Conservation (phyloP, 2,113 vertebrate species). For the Girardinichthys multiradiatus region DNA sequence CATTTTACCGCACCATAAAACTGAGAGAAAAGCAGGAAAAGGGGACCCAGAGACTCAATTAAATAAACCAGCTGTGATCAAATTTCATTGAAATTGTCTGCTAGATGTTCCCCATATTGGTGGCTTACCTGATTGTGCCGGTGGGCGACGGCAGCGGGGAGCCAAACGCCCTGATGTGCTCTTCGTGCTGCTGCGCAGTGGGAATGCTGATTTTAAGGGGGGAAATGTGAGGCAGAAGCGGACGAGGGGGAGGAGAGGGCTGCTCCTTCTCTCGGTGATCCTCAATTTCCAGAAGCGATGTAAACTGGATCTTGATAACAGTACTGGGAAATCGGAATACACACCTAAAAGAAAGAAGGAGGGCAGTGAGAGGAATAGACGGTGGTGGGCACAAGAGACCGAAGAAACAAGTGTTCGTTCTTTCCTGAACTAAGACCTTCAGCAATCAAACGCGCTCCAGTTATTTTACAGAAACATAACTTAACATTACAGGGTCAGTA, state of each 20-base stretch:
- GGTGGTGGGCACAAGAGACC: background rate
- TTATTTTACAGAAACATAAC: background rate
- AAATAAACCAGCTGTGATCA: background rate
- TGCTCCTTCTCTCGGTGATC: slow-evolving; percentile 85
- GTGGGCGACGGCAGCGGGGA: slow-evolving; percentile 95
- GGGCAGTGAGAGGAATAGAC: background rate
- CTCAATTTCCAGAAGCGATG: slow-evolving; percentile 86
- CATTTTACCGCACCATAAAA: too few relatives aligned
- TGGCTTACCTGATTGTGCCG: slow-evolving; percentile 92
- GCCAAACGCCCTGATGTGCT: slow-evolving; percentile 88
- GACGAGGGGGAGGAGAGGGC: slow-evolving; percentile 84
- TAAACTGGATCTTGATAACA: slow-evolving; percentile 96
- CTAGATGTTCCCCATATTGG: too few relatives aligned
- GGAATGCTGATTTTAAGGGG: slow-evolving; percentile 98
- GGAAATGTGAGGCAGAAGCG: slow-evolving; percentile 92
- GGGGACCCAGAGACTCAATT: too few relatives aligned
- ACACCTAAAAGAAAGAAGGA: slow-evolving; percentile 80
- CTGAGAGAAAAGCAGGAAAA: background rate
- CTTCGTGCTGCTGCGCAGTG: slow-evolving; percentile 83
- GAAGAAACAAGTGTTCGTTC: background rate
- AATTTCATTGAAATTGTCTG: background rate
- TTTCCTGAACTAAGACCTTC: background rate
- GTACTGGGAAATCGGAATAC: slow-evolving; percentile 97
- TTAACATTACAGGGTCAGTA: background rate
- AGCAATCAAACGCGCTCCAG: background rate